A percentile compares a stretch with the other conserved stretches of the same genome.
Conservation (phyloP, 2,888 invertebrate genomes). For the Sminthurinus aureus region DNA sequence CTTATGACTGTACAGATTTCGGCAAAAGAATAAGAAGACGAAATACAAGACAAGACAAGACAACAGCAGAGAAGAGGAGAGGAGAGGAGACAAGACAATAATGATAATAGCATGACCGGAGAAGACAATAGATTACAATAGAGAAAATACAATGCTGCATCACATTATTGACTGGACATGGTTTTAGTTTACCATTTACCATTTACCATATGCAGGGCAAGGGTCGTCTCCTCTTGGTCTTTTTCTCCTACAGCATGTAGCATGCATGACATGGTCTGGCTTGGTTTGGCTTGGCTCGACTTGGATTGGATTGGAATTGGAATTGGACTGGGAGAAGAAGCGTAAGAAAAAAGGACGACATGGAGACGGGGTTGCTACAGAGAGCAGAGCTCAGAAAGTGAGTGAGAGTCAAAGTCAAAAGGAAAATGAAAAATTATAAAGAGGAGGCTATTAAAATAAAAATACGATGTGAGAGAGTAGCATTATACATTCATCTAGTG, state of each 20-base stretch:
- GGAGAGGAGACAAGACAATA: background rate
- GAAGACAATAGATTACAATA: background rate
- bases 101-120: background rate
- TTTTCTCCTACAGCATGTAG: background rate
- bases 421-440: background rate
- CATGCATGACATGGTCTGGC: too few species aligned
- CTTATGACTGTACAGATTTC: slow-evolving; percentile 4
- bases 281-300: too few species aligned
- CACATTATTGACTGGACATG: background rate
- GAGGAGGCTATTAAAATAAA: slow-evolving; percentile 15
- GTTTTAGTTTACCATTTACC: background rate
- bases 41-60: background rate
- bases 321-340: background rate
- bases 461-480: background rate
- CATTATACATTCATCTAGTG: background rate
- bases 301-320: too few species aligned
- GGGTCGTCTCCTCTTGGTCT: background rate
- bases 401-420: background rate
- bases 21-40: background rate
- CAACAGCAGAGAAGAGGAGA: background rate
- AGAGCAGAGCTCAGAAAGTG: background rate
- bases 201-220: background rate
- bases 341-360: background rate
- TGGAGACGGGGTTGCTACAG: too few species aligned
- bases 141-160: background rate